Evolutionary conservation across 2,113 vertebrate genomes (phyloP), one percentile per base, ranked within the genome.

Genomic region (Callipepla californica): DNA sequence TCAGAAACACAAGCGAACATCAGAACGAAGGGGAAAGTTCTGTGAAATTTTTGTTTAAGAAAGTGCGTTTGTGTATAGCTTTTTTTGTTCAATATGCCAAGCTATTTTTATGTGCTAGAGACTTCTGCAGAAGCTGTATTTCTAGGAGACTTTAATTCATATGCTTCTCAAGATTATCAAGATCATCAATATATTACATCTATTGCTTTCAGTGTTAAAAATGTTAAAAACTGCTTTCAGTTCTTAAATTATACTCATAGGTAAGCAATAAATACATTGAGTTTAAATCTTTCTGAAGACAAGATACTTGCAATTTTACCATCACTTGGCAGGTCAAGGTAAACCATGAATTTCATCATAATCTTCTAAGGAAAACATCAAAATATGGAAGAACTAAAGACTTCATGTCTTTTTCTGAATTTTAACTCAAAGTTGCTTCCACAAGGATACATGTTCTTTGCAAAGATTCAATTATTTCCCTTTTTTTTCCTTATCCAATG

Each of bases 31-130:
- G 5, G 14, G 11, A 93, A 42, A 57, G 44, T 67, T 78, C 65
- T 55, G 11, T 7, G 11, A 90, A 50, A 22, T 42, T 62, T 23
- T 76, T 48, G 1, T 63, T 74, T 55, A 78, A 67, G 8, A 26
- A 80, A 32, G 10, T 17, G 7, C 51, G 18, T 6, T 21, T 69
- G n/a, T 0, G 1, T 13, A 3, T 9, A 17, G 0, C 4, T 26
- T 23, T 40, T 36, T 51, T 45, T 51, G 4, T 3, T 40, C 30
- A 66, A 53, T 3, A 59, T 16, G 7, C 4, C 11, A 61, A 30
- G 9, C 2, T 12, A 62, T 83, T 62, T 85, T 83, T n/a, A 7
- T 34, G 22, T 53, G 23, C 17, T 44, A 61, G 30, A 57, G 30
- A 9, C 40, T 61, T 34, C 40, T 65, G 34, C 26, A 76, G 30